Base-by-base conservation (phyloP, 2,797 vertebrate genomes). In the Trichosurus vulpecula region DNA sequence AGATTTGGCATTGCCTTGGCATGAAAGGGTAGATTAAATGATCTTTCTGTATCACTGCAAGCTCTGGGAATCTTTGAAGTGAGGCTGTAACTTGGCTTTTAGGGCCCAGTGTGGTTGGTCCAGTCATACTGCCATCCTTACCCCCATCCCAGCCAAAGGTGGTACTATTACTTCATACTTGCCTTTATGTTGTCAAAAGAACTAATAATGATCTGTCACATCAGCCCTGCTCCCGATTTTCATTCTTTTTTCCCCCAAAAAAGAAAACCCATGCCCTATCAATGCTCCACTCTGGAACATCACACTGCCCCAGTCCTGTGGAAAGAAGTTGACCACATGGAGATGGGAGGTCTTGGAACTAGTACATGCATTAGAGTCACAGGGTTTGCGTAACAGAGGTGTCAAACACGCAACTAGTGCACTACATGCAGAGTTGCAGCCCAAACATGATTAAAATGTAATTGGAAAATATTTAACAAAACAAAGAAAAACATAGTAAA, bases 271-370 rank as follows among this genome's bases (percentile, higher is more conserved):
- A 47, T 19, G 22, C 90, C 14, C 92, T 66, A 25, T 29, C 22
- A 22, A 13, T 58, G 6, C 4, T 57, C 4, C 35, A 2, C 53
- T n/a, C 0, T 1, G 2, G 2, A 25, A 3, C 52, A 27, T 0
- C 11, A 13, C 0, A 0, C 29, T n/a, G 13, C 9, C 58, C 92
- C 35, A 52, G 54, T 93, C 94, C 27, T 1, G 10, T 0, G 93
- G 66, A 14, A 94, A 92, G 94, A 61, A 13, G 3, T 8, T 27
- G 87, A 27, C 52, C 30, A 22, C 30, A 22, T 14, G 22, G 41
- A 54, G 61, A 30, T 16, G 41, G 0, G 92, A 0, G 0, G 2
- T 66, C 1, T 0, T 0, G 8, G 89, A 41, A 27, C 52, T 56
- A 61, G n/a, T 0, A 0, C 29, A 1, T 51, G 54, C 35, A 10